These are phyloP conservation scores for Bujurquina vittata DNA, from an alignment of 2,113 vertebrate genomes.

Conservation along the genomic window DNA sequence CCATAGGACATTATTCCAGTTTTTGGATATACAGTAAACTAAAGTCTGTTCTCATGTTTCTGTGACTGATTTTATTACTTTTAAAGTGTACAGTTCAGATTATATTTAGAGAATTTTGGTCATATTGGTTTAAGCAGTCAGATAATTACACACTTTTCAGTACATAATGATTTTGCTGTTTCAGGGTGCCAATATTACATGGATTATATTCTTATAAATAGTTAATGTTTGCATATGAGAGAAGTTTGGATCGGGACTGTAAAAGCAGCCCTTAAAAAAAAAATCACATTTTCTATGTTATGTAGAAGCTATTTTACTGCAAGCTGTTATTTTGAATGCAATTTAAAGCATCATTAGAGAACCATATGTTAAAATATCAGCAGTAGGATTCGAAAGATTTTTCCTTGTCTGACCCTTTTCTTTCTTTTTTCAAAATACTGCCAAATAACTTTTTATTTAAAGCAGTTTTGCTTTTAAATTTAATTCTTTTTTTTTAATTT, in stretches of 20 bases:
- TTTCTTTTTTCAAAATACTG: background rate
- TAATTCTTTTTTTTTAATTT: too few relatives aligned
- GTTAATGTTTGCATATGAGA: background rate
- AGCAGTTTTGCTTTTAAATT: too few relatives aligned
- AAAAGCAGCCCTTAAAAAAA: background rate
- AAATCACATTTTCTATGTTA: background rate
- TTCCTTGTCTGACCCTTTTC: background rate
- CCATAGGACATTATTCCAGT: background rate
- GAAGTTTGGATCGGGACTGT: background rate
- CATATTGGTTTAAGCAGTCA: constrained; percentile 16
- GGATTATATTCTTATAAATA: background rate
- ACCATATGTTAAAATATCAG: background rate
- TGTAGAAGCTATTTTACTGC: background rate
- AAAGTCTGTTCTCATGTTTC: background rate
- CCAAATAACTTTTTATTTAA: constrained; percentile 17
- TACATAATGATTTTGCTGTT: background rate
- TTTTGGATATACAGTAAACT: background rate
- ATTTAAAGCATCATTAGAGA: background rate
- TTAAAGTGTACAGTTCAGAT: constrained; percentile 10
- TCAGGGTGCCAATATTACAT: constrained; percentile 42
- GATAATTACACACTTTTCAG: constrained; percentile 7
- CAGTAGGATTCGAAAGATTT: background rate
- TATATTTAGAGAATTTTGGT: constrained; percentile 9
- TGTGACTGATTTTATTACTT: background rate
- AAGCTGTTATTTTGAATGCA: background rate